Base-by-base conservation (phyloP, 2,797 vertebrate species). In the Karalla daura region DNA sequence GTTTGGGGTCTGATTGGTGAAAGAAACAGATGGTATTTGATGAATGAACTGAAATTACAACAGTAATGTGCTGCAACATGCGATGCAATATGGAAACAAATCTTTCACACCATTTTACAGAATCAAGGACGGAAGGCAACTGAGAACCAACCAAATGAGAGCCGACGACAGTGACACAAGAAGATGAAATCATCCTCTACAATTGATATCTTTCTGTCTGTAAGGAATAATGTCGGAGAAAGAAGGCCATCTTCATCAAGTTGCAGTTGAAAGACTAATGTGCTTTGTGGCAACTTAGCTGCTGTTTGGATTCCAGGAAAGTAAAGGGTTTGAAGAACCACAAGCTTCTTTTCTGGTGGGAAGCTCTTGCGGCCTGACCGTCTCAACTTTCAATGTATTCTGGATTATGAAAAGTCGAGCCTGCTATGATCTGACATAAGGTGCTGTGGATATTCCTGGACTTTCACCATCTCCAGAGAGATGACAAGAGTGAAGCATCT, bases 21-120 rank as follows among this genome's bases (percentile, higher is more conserved):
- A n/a, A n/a, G n/a, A n/a, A n/a, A n/a, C n/a, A n/a, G n/a, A n/a
- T n/a, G n/a, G n/a, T n/a, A n/a, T n/a, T n/a, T n/a, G n/a, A n/a
- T n/a, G 12, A 55, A 53, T 21, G 17, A 70, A 54, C 8, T 55
- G 23, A 55, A 62, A 70, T 39, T 17, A 51, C n/a, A n/a, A n/a
- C n/a, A n/a, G n/a, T n/a, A n/a, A n/a, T n/a, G n/a, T n/a, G n/a
- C n/a, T n/a, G n/a, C 23, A 12, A 18, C 30, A 61, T 56, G 32
- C 54, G 37, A 74, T 43, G 39, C 39, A 63, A 65, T 47, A 51
- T 25, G 7, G 14, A 64, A 44, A 33, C 33, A 7, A 20, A 13
- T 9, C 49, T 1, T 63, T 63, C 12, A 30, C 20, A n/a, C 4
- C 4, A 4, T 39, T 47, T 40, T 0, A 68, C 30, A 66, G 5